Conservation (phyloP, 92 coral and sea anemone genomes). For the Epizoanthus illoricatus region DNA sequence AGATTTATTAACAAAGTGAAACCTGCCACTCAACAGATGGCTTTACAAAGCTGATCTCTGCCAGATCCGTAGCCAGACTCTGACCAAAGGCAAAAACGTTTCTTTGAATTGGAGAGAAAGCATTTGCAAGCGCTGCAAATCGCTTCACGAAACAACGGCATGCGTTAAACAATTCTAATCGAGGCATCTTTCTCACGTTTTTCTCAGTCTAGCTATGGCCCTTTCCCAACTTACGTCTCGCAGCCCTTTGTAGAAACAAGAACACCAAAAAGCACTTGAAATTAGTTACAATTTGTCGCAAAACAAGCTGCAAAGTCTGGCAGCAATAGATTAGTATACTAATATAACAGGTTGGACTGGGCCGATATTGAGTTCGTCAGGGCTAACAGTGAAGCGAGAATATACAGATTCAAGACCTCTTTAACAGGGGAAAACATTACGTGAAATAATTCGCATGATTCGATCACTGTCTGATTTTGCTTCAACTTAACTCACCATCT, state of each 20-base stretch:
- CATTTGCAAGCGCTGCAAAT: too few relatives aligned
- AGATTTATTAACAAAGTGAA: too few relatives aligned
- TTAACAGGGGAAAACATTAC: not conserved
- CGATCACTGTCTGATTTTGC: not conserved
- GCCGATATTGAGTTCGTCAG: not conserved
- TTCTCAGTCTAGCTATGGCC: too few relatives aligned
- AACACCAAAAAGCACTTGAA: not conserved
- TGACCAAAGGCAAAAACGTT: too few relatives aligned
- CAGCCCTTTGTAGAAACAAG: not conserved
- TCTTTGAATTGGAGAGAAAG: too few relatives aligned
- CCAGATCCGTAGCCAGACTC: too few relatives aligned
- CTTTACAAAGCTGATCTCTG: not conserved
- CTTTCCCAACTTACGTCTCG: not conserved
- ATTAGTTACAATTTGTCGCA: not conserved
- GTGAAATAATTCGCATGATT: not conserved
- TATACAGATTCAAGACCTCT: not conserved
- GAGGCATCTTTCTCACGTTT: too few relatives aligned
- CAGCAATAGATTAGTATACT: not conserved
- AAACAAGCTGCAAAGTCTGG: not conserved
- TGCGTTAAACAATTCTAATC: too few relatives aligned
- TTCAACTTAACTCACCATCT: slow-evolving; percentile 21
- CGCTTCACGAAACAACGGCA: too few relatives aligned
- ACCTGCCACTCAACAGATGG: not conserved
- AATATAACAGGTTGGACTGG: not conserved
- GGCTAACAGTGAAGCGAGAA: not conserved